Conservation (phyloP, 2,888 invertebrate genomes). For the Cyclophora albipunctata region DNA sequence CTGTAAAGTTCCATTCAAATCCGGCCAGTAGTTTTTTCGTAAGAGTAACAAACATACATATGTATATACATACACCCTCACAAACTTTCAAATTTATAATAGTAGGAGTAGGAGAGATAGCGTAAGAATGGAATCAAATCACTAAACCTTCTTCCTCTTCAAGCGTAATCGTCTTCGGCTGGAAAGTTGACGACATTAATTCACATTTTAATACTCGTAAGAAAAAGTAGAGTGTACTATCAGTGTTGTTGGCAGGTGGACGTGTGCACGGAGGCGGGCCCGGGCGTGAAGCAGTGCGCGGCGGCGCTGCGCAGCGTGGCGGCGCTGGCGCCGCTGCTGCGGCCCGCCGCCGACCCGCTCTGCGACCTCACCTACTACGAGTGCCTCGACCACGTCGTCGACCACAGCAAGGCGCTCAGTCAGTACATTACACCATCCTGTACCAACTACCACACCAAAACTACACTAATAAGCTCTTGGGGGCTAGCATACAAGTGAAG, state of each 20-base stretch:
- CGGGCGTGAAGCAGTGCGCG: conserved; percentile 97
- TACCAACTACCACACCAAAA: neutral
- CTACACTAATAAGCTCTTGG: neutral
- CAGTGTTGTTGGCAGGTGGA: conserved; percentile 60
- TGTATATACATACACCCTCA: too few species aligned
- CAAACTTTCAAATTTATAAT: too few species aligned
- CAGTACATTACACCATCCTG: conserved; percentile 22
- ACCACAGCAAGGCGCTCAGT: conserved; percentile 88
- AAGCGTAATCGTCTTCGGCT: too few species aligned
- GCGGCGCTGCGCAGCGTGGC: conserved; percentile 95
- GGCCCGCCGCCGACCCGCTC: conserved; percentile 90
- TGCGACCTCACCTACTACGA: conserved; percentile 94
- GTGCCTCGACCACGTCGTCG: conserved; percentile 92
- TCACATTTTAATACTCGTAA: too few species aligned
- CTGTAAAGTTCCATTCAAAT: too few species aligned
- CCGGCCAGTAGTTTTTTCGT: too few species aligned
- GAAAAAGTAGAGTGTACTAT: too few species aligned
- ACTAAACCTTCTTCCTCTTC: too few species aligned
- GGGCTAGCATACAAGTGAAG: neutral
- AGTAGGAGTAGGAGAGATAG: too few species aligned
- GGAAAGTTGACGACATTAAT: too few species aligned
- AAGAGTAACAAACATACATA: too few species aligned
- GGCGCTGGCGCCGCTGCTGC: conserved; percentile 86
- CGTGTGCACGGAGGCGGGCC: conserved; percentile 91
- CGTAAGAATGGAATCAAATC: too few species aligned